Evolutionary conservation across 2,113 vertebrate species (phyloP), one percentile per base, ranked within the genome.

Genomic region (Hippocampus abdominalis): DNA sequence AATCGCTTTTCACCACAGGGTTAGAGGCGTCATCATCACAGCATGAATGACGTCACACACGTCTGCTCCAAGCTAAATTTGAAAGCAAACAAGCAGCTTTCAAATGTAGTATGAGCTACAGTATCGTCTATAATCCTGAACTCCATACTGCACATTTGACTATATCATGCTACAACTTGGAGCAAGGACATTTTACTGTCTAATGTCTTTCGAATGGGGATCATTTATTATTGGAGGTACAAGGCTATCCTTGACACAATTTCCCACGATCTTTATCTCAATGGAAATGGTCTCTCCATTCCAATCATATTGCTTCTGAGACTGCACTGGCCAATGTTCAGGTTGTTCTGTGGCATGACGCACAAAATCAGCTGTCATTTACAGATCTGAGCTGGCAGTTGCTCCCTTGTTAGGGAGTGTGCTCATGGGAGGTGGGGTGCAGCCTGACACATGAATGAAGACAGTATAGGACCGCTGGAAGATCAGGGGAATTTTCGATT

Each of bases 291-390:
- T 42, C 68, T 75, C 80, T 76, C 76, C 27, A 77, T 84, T 81
- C 13, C 40, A 16, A 25, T 64, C 83, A 76, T 83, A 80, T 76
- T 70, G 76, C 71, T 44, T 74, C 59, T 74, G 66, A 77, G 61
- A 80, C 72, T 73, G 74, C 48, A 63, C 29, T 64, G 69, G 78
- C 57, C 83, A 62, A 76, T 83, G 77, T 82, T 87, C 79, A 71
- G 81, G 54, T 68, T 84, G 68, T 74, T 77, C 71, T 71, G 69
- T 72, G 81, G 82, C 75, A 80, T 75, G 74, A 76, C 77, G 65
- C 42, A 46, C 72, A 80, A 77, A 81, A 83, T 74, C 51, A 4
- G 15, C 60, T 75, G 72, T 84, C 72, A 78, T 73, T 69, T 80
- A 75, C 74, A 57, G 74, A 82, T 79, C 76, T 83, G 54, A 75